These are phyloP conservation scores for Mythimna pallens DNA, from an alignment of 2,888 invertebrate genomes.

Conservation along the genomic window DNA sequence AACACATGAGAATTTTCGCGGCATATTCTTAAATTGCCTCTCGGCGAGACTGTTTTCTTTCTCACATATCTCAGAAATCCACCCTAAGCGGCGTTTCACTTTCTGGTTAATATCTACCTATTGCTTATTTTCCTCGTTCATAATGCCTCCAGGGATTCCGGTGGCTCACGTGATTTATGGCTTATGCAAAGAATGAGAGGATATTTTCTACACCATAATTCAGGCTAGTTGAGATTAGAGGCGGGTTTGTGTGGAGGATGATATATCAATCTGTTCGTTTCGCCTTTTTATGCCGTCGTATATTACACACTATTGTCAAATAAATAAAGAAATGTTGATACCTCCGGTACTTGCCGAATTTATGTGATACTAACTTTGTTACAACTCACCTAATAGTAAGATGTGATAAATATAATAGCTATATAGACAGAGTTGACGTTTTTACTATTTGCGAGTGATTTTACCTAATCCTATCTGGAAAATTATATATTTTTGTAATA, in stretches of 20 bases:
- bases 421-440: slow-evolving; percentile 12
- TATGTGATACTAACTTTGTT: slow-evolving; percentile 58
- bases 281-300: slow-evolving; percentile 69
- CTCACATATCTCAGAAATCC: slow-evolving; percentile 65
- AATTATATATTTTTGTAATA: neutral
- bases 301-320: slow-evolving; percentile 71
- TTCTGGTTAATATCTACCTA: slow-evolving; percentile 83
- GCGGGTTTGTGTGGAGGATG: slow-evolving; percentile 78
- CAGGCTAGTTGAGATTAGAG: slow-evolving; percentile 87
- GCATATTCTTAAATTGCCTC: slow-evolving; percentile 53
- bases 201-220: slow-evolving; percentile 89
- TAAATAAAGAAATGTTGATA: slow-evolving; percentile 66
- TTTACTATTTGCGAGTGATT: slow-evolving; percentile 32
- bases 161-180: slow-evolving; percentile 86
- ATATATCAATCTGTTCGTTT: slow-evolving; percentile 83
- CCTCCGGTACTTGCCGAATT: slow-evolving; percentile 54
- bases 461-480: slow-evolving; percentile 6
- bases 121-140: slow-evolving; percentile 86
- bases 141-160: slow-evolving; percentile 84
- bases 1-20: slow-evolving; percentile 40
- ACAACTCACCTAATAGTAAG: slow-evolving; percentile 38
- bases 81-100: slow-evolving; percentile 71
- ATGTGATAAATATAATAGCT: slow-evolving; percentile 35
- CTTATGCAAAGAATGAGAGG: slow-evolving; percentile 88
- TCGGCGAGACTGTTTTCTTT: slow-evolving; percentile 59